Evolutionary conservation across 2,888 invertebrate genomes (phyloP).

Genomic region (Selenia dentaria): DNA sequence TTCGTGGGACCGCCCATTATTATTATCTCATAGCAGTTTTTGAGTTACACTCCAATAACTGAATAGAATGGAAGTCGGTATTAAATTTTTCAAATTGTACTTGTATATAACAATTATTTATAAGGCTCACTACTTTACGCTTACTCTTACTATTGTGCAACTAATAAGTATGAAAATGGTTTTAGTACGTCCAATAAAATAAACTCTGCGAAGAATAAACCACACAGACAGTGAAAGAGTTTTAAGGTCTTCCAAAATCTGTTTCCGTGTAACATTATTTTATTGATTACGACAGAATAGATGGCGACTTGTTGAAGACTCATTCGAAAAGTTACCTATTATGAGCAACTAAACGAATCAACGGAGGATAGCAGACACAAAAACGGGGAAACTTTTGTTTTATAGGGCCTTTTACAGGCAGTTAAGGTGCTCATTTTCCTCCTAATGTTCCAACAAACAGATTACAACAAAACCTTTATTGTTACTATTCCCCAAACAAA

Average conservation of each 20-base stretch:
- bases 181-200: too few species aligned
- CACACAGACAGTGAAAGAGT: constrained; percentile 14
- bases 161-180: too few species aligned
- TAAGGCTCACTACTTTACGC: too few species aligned
- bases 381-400: constrained; percentile 35
- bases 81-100: too few species aligned
- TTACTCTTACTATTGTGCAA: too few species aligned
- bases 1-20: too few species aligned
- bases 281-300: constrained; percentile 21
- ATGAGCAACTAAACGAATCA: constrained; percentile 36
- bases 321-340: constrained; percentile 33
- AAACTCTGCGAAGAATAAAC: background rate
- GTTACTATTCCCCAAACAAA: constrained; percentile 19
- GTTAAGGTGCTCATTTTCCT: constrained; percentile 29
- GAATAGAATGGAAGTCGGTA: too few species aligned
- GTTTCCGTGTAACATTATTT: constrained; percentile 5
- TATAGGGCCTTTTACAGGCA: constrained; percentile 33
- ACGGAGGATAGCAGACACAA: constrained; percentile 32
- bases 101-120: too few species aligned
- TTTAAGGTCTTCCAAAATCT: constrained; percentile 17
- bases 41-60: too few species aligned
- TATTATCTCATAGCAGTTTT: too few species aligned
- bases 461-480: constrained; percentile 32
- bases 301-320: constrained; percentile 29
- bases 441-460: constrained; percentile 31